Evolutionary conservation across 2,797 vertebrate species (phyloP).

Genomic region (Gallirallus australis): DNA sequence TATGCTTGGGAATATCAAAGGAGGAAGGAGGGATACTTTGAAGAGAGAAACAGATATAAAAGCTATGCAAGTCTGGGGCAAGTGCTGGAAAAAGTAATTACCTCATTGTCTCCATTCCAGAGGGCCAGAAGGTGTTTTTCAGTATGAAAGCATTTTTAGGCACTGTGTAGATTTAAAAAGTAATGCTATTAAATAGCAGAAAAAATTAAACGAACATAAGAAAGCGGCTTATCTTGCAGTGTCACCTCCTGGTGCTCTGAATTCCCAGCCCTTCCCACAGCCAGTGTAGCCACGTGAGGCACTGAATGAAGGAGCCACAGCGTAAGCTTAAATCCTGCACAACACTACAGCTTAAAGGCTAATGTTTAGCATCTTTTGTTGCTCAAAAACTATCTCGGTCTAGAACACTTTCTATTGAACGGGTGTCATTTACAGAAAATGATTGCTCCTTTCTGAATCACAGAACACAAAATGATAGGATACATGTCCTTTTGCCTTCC

Average conservation of each 20-base stretch:
- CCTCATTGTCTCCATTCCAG: background rate
- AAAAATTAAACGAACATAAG: background rate
- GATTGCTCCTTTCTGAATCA: background rate
- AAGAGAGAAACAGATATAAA: background rate
- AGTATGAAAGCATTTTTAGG: background rate
- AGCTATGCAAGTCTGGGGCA: background rate
- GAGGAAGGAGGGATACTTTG: background rate
- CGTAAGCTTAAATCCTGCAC: background rate
- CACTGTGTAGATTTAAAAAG: background rate
- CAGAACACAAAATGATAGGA: background rate
- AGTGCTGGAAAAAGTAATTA: slow-evolving; percentile 17
- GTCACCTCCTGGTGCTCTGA: background rate
- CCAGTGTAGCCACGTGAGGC: fast-evolving
- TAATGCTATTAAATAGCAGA: background rate
- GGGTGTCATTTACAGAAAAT: background rate
- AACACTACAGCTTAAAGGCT: background rate
- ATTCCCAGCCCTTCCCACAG: background rate
- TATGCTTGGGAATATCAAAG: background rate
- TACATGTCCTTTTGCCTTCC: background rate
- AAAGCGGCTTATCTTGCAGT: background rate
- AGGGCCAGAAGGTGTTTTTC: background rate
- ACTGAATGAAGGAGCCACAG: background rate
- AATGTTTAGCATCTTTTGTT: background rate
- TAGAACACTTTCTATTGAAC: background rate
- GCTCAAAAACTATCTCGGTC: background rate